Evolutionary conservation across 2,113 vertebrate species (phyloP), one percentile per base, ranked within the genome.

Genomic region (Sclerurus mexicanus): DNA sequence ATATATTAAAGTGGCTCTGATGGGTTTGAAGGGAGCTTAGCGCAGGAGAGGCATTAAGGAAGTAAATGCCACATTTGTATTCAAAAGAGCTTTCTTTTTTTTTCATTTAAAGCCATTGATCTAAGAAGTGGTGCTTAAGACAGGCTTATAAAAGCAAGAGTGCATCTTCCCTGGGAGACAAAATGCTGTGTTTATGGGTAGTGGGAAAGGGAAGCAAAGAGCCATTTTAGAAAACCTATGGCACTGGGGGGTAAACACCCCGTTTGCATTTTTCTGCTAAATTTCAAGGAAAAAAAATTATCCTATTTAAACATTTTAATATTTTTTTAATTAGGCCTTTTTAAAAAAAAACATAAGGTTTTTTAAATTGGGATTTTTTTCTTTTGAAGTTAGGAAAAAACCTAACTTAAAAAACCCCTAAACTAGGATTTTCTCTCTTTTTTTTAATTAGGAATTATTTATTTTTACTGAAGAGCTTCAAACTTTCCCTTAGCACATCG

Each of bases 31-130:
- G 96, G 95, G 94, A 95, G 94, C 95, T 95, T 75, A 92, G 90
- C 15, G 3, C 62, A 40, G 90, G 92, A 95, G 94, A 92, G 68
- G 95, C 88, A 95, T 96, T 96, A 94, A 80, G 89, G 92, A 95
- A 95, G 95, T 68, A 97, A 97, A 96, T 91, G 94, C 80, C 89
- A 94, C 95, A 97, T 98, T 98, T 98, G 96, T 96, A 98, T 97
- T 97, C 97, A 42, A 96, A 94, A 96, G 96, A 74, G 86, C 89
- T 94, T 52, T 80, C 35, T 58, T 25, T 60, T 59, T 80, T 59
- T 84, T 66, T 66, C 91, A 80, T 87, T 96, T 94, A 92, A 96
- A 98, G 94, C 89, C 95, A 49, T 85, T 82, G 92, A 94, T 89
- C 80, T 93, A 58, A 58, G 90, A 95, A 96, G 90, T 93, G 93